A percentile compares a stretch with the other conserved stretches of the same genome.
These are phyloP conservation scores for Cephalopterus ornatus DNA, from an alignment of 2,113 vertebrate species.

Conservation along the genomic window DNA sequence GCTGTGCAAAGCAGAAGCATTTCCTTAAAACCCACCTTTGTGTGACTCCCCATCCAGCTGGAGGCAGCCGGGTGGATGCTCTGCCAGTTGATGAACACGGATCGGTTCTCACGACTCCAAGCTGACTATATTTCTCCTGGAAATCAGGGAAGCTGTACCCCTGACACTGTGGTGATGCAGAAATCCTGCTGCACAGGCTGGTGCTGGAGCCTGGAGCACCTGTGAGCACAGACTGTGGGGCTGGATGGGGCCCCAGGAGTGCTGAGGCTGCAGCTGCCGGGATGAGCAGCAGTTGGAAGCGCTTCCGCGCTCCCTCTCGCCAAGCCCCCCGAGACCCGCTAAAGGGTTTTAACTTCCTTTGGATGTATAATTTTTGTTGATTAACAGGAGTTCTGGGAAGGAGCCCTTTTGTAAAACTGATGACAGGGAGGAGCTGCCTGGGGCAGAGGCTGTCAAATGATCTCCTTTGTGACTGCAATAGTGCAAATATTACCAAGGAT, in stretches of 20 bases:
- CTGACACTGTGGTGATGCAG: background rate
- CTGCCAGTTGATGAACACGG: background rate
- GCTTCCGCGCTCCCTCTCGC: constrained; percentile 6
- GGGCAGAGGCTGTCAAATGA: constrained; percentile 12
- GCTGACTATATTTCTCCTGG: constrained; percentile 14
- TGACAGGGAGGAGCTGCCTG: constrained; percentile 41
- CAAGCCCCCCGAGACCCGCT: background rate
- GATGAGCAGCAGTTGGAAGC: constrained; percentile 23
- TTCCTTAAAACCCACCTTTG: background rate
- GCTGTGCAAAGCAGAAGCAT: background rate
- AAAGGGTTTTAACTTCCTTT: constrained; percentile 37
- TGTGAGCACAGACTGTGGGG: constrained; percentile 6
- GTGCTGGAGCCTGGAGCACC: background rate
- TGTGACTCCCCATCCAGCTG: rapidly evolving
- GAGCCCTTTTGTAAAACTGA: constrained; percentile 29
- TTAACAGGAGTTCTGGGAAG: constrained; percentile 60
- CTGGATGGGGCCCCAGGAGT: background rate
- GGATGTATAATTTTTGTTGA: constrained; percentile 57
- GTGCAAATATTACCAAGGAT: background rate
- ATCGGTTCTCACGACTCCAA: background rate
- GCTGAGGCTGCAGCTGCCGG: constrained; percentile 32
- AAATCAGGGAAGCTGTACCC: background rate
- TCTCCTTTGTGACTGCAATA: constrained; percentile 25
- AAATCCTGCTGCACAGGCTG: background rate
- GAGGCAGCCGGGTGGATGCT: rapidly evolving